These are phyloP conservation scores for Bradynema listronoti DNA, from an alignment of 1,140 invertebrate species.

Conservation along the genomic window DNA sequence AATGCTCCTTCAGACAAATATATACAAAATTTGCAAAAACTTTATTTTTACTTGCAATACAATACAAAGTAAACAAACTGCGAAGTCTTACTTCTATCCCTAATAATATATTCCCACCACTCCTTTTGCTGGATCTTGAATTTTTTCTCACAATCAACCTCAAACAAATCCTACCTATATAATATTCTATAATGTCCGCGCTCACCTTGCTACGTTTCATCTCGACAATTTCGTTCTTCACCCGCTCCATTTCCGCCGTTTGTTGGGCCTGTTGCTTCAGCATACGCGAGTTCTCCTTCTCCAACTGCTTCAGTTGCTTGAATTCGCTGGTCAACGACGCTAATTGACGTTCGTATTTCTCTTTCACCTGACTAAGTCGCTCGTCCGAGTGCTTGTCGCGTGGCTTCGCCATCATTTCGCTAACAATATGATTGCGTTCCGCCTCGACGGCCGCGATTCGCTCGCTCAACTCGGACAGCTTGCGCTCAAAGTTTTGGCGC, in stretches of 20 bases:
- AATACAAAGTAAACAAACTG: slow-evolving; percentile 4
- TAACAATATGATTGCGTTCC: slow-evolving; percentile 74
- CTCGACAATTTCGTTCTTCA: slow-evolving; percentile 37
- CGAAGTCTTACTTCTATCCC: too few relatives aligned
- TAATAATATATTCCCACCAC: too few relatives aligned
- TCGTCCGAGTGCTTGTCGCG: slow-evolving; percentile 24
- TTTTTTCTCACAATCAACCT: neutral
- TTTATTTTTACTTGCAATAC: slow-evolving; percentile 2
- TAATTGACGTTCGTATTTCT: slow-evolving; percentile 83
- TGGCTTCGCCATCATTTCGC: slow-evolving; percentile 34
- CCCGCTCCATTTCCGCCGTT: slow-evolving; percentile 34
- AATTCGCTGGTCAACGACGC: slow-evolving; percentile 76
- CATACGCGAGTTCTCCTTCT: slow-evolving; percentile 73
- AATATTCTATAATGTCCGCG: too few relatives aligned
- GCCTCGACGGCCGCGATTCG: slow-evolving; percentile 81
- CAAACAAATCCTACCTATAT: too few relatives aligned
- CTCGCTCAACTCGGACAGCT: slow-evolving; percentile 74
- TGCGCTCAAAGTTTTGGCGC: slow-evolving; percentile 85
- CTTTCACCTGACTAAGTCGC: slow-evolving; percentile 71
- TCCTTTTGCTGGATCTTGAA: neutral
- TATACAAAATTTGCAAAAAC: neutral
- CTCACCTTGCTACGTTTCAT: slow-evolving; percentile 42
- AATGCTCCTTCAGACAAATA: too few relatives aligned
- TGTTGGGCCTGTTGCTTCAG: slow-evolving; percentile 27
- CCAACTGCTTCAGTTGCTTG: slow-evolving; percentile 75